A percentile compares a stretch with the other conserved stretches of the same genome.
These are phyloP conservation scores for Andrena fulva DNA, from an alignment of 2,888 invertebrate species.

Conservation along the genomic window DNA sequence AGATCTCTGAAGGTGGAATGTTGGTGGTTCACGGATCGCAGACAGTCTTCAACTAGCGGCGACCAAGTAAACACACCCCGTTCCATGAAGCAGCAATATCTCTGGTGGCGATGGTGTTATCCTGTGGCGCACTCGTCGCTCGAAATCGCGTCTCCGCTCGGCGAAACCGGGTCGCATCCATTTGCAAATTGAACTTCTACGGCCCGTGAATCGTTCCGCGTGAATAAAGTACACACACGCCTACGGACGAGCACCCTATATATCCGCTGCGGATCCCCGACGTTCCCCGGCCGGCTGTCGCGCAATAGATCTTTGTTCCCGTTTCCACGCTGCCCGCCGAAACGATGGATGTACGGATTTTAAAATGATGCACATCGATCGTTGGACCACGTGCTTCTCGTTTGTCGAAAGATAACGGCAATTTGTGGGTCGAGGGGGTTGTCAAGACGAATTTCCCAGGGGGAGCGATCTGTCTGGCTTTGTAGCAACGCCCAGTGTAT, in stretches of 20 bases:
- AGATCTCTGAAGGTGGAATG: background rate
- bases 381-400: background rate
- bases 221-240: conserved; percentile 28
- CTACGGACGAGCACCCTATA: background rate
- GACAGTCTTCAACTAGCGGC: background rate
- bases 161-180: conserved; percentile 48
- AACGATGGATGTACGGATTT: conserved; percentile 12
- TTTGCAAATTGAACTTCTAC: conserved; percentile 65
- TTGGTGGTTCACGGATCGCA: background rate
- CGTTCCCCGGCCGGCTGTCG: conserved; percentile 24
- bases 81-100: conserved; percentile 16
- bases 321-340: conserved; percentile 9
- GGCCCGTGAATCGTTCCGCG: conserved; percentile 31
- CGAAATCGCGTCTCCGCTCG: conserved; percentile 11
- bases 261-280: background rate
- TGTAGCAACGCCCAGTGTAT: too few relatives aligned
- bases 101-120: conserved; percentile 19
- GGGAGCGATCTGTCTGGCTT: background rate
- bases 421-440: background rate
- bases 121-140: background rate
- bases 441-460: background rate
- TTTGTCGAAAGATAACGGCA: background rate
- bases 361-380: conserved; percentile 44
- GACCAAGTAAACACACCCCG: background rate
- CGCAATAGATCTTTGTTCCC: conserved; percentile 43